phyloP scores from a whole-genome alignment of 2,888 invertebrate genomes.

The Scaptomyza flava region DNA sequence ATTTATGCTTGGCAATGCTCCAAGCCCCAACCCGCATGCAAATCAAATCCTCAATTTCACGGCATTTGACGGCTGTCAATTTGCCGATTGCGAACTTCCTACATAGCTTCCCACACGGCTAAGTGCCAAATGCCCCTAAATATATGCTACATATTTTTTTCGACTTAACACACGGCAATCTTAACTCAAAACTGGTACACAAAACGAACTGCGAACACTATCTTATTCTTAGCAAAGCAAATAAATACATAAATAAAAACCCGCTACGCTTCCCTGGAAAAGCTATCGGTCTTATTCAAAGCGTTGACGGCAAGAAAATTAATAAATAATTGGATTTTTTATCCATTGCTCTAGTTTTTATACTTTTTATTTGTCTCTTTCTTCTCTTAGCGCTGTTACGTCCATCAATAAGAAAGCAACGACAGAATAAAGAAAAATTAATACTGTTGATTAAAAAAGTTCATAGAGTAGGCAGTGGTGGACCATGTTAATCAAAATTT shows the following conservation, averaged over 20 bases:
- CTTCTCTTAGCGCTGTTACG: not conserved
- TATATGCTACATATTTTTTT: slow-evolving; percentile 32
- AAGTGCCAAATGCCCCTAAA: slow-evolving; percentile 2
- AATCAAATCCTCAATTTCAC: slow-evolving; percentile 18
- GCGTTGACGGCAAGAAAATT: slow-evolving; percentile 51
- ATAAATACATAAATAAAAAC: not conserved
- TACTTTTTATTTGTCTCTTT: not conserved
- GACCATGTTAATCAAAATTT: not conserved
- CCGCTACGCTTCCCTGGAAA: not conserved
- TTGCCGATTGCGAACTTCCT: slow-evolving; percentile 4
- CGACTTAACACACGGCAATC: not conserved
- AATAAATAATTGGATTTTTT: slow-evolving; percentile 64
- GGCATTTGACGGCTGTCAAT: slow-evolving; percentile 28
- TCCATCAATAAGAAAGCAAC: not conserved
- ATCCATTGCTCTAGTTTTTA: not conserved
- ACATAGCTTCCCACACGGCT: slow-evolving; percentile 10
- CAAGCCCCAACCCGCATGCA: not conserved
- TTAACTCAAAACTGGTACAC: not conserved
- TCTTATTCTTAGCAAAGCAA: too few species aligned
- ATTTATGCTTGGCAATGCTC: not conserved
- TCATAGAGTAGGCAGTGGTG: not conserved
- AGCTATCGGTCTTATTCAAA: slow-evolving; percentile 10
- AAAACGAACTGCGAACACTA: not conserved
- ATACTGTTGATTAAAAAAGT: not conserved
- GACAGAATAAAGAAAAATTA: not conserved